Conservation (phyloP, 2,797 vertebrate genomes). For the Trematomus bernacchii region DNA sequence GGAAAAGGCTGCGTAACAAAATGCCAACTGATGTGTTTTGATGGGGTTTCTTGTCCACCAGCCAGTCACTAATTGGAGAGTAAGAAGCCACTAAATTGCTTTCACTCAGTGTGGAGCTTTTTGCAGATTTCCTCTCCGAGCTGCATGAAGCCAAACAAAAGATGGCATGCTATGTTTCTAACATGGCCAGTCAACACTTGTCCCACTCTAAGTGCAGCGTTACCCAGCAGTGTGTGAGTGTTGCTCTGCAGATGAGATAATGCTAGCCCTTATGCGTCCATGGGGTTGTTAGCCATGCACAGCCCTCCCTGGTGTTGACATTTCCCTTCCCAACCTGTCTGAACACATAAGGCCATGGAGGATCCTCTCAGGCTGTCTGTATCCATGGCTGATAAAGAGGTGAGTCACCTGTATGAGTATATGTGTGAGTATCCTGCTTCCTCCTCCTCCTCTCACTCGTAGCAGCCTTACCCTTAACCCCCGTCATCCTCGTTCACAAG, state of each 20-base stretch:
- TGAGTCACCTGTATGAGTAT: constrained; percentile 70
- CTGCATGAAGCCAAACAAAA: constrained; percentile 39
- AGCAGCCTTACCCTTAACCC: constrained; percentile 61
- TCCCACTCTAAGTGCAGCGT: constrained; percentile 56
- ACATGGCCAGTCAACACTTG: constrained; percentile 70
- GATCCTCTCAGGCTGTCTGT: constrained; percentile 68
- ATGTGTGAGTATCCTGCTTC: constrained; percentile 37
- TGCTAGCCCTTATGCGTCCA: constrained; percentile 67
- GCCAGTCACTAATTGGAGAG: constrained; percentile 76
- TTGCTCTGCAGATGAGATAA: constrained; percentile 76
- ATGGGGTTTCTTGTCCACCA: constrained; percentile 79
- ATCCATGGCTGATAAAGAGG: constrained; percentile 77
- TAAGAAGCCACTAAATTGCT: constrained; percentile 57
- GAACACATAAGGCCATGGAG: constrained; percentile 68
- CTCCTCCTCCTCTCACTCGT: constrained; percentile 59
- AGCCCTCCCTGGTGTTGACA: constrained; percentile 75
- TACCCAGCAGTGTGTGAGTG: constrained; percentile 46
- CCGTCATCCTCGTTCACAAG: constrained; percentile 66
- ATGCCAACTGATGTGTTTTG: constrained; percentile 82
- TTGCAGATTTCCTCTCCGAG: constrained; percentile 41
- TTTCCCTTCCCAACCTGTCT: constrained; percentile 76
- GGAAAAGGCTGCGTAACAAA: constrained; percentile 73
- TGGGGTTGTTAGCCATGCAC: constrained; percentile 64
- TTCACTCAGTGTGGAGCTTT: constrained; percentile 43
- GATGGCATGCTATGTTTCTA: constrained; percentile 46